phyloP scores from a whole-genome alignment of 2,888 invertebrate species.

The Azorinus chamasolen region DNA sequence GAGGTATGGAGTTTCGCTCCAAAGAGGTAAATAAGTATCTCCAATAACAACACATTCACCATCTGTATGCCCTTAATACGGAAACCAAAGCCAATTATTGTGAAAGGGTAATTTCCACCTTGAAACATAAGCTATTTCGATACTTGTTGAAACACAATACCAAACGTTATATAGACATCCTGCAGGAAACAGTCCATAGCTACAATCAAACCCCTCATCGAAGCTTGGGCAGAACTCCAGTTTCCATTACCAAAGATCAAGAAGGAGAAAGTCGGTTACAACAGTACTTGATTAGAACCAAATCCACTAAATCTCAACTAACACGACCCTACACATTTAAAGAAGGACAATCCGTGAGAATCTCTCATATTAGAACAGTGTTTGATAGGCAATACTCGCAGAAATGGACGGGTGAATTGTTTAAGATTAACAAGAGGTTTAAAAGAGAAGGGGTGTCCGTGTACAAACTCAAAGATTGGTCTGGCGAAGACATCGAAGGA shows the following conservation, averaged over 20 bases:
- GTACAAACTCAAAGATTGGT: slow-evolving; percentile 37
- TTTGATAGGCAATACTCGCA: slow-evolving; percentile 50
- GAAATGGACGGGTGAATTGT: slow-evolving; percentile 48
- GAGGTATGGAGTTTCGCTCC: slow-evolving; percentile 30
- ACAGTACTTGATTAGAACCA: slow-evolving; percentile 28
- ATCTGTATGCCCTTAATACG: slow-evolving; percentile 31
- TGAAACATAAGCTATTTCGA: slow-evolving; percentile 44
- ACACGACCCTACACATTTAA: slow-evolving; percentile 17
- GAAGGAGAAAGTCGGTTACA: slow-evolving; percentile 34
- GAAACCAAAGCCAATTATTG: slow-evolving; percentile 52
- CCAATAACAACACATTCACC: slow-evolving; percentile 17
- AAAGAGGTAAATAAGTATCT: slow-evolving; percentile 33
- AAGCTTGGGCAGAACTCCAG: slow-evolving; percentile 25
- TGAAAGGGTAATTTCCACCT: slow-evolving; percentile 35
- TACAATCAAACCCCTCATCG: slow-evolving; percentile 36
- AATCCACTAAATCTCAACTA: background rate
- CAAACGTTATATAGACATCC: slow-evolving; percentile 16
- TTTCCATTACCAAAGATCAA: slow-evolving; percentile 8
- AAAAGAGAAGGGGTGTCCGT: slow-evolving; percentile 31
- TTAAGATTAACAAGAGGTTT: slow-evolving; percentile 23
- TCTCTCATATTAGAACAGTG: slow-evolving; percentile 29
- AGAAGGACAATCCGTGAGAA: slow-evolving; percentile 33
- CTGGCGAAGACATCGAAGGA: slow-evolving; percentile 32
- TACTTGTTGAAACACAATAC: slow-evolving; percentile 33
- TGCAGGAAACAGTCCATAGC: slow-evolving; percentile 16